Evolutionary conservation across 2,113 vertebrate genomes (phyloP), one percentile per base, ranked within the genome.

Genomic region (Scartelaos histophorus): DNA sequence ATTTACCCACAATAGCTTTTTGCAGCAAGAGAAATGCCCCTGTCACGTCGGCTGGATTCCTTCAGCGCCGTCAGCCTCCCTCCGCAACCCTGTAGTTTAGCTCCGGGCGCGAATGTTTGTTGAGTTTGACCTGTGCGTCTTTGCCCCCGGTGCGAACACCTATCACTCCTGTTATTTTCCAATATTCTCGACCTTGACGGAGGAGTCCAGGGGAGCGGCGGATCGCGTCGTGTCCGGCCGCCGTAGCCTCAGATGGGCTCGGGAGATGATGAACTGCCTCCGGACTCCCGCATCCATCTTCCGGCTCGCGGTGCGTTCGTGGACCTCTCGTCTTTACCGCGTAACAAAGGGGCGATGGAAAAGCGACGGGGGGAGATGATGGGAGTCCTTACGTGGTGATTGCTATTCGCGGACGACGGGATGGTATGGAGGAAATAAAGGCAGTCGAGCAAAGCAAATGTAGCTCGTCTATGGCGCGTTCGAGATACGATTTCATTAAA

Each of bases 181-280:
- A 80, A 49, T 85, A 61, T 69, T 78, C 56, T 80, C 85, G 91
- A 93, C 92, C 91, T 93, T 93, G 90, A 83, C 80, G 56, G 53
- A 77, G 65, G 79, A 84, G 79, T 68, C n/a, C 64, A 25, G 66
- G 51, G 77, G 72, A 66, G 69, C 13, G 38, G 53, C 19, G 78
- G 79, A 87, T 87, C 84, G 68, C 82, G 53, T 88, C 90, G 82
- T 84, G 79, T 73, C 79, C 76, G 77, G 89, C 86, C 74, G 70
- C 81, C 7, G 25, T 34, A 78, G 81, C 81, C 86, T 82, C 73
- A 73, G 83, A 87, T 79, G 54, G 78, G 71, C 68, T 82, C 76
- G 81, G 81, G 81, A 82, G 87, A 93, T 92, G 93, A 93, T 93
- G 88, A 92, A 93, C 73, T 91, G 74, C 74, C 13, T 16, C 70